Evolutionary conservation across 2,113 vertebrate species (phyloP).

Genomic region (Etheostoma cragini): DNA sequence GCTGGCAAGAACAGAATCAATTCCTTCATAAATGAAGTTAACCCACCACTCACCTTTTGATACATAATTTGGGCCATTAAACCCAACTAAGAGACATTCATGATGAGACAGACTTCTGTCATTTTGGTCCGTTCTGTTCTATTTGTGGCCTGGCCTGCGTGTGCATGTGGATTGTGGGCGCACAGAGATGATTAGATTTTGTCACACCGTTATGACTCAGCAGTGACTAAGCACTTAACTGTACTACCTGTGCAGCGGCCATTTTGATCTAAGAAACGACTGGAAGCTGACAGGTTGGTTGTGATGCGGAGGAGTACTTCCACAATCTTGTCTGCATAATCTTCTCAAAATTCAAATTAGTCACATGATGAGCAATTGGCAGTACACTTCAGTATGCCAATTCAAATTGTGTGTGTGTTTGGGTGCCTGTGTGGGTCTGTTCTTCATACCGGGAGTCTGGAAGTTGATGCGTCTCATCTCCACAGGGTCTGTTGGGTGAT

Average conservation of each 20-base stretch:
- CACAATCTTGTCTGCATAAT: conserved; percentile 63
- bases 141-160: conserved; percentile 34
- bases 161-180: conserved; percentile 72
- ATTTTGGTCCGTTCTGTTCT: conserved; percentile 27
- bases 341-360: conserved; percentile 63
- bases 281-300: conserved; percentile 55
- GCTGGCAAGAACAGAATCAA: conserved; percentile 15
- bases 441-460: conserved; percentile 92
- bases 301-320: conserved; percentile 44
- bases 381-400: conserved; percentile 48
- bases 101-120: conserved; percentile 19
- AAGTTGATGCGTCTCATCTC: conserved; percentile 99
- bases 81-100: background rate
- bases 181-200: conserved; percentile 63
- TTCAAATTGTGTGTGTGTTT: conserved; percentile 16
- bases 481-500: conserved; percentile 97
- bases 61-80: background rate
- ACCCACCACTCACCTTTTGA: conserved; percentile 23
- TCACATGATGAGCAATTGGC: conserved; percentile 57
- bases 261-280: conserved; percentile 61
- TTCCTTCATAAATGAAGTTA: conserved; percentile 35
- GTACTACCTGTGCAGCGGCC: conserved; percentile 70
- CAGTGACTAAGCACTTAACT: conserved; percentile 68
- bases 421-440: conserved; percentile 18
- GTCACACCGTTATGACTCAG: conserved; percentile 74